These are phyloP conservation scores for Sycobia sp. DNA, from an alignment of 1,140 invertebrate species.

Conservation along the genomic window DNA sequence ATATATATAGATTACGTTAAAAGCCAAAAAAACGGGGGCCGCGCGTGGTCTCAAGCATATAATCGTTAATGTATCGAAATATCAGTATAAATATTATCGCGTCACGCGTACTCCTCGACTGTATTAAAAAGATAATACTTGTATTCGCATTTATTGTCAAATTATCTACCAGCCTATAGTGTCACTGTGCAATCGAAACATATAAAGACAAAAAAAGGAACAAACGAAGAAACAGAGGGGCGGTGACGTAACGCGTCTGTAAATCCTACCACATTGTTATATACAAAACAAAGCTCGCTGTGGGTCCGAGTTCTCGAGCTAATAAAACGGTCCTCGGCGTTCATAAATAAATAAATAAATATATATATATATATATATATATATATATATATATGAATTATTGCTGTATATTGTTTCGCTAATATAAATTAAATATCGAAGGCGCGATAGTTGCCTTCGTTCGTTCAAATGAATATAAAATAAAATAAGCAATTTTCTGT, in stretches of 20 bases:
- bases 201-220: too few relatives aligned
- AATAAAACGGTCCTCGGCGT: not conserved
- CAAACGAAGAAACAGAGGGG: not conserved
- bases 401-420: too few relatives aligned
- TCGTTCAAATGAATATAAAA: too few relatives aligned
- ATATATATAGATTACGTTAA: too few relatives aligned
- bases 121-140: conserved; percentile 31
- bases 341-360: not conserved
- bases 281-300: too few relatives aligned
- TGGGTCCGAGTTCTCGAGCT: too few relatives aligned
- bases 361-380: not conserved
- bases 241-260: not conserved
- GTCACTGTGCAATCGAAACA: conserved; percentile 22
- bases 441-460: too few relatives aligned
- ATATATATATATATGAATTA: not conserved
- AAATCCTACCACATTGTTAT: too few relatives aligned
- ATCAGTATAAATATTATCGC: conserved; percentile 34
- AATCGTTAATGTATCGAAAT: conserved; percentile 35
- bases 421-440: too few relatives aligned
- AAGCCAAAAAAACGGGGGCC: too few relatives aligned
- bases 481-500: too few relatives aligned
- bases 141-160: conserved; percentile 33
- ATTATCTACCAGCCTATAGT: conserved; percentile 28
- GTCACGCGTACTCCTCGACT: conserved; percentile 6
- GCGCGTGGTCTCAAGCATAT: not conserved